Conservation (phyloP, 35 echinoderm and acorn worm genomes). For the Apostichopus parvimensis region DNA sequence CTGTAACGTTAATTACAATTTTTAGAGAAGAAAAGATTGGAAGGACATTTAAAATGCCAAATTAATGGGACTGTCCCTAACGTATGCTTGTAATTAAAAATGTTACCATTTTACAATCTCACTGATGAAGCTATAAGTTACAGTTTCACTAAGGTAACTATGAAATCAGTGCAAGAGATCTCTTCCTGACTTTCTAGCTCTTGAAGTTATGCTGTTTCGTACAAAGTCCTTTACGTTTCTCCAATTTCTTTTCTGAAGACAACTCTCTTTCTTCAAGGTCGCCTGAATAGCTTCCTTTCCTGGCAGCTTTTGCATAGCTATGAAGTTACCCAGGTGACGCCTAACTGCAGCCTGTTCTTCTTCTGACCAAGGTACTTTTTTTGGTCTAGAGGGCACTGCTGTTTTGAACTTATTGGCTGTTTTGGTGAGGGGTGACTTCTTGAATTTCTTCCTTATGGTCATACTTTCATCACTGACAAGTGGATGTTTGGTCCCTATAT, state of each 20-base stretch:
- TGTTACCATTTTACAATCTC: no score
- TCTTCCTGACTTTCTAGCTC: constrained; percentile 21
- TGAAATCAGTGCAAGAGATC: neutral
- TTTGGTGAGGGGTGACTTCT: no score
- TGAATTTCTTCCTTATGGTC: no score
- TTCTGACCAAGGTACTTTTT: neutral
- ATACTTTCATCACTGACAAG: no score
- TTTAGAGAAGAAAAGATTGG: no score
- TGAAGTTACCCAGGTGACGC: constrained; percentile 11
- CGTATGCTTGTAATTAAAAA: no score
- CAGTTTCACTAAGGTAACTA: neutral
- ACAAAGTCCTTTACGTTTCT: constrained; percentile 32
- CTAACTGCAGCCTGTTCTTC: constrained; percentile 13
- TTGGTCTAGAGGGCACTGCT: neutral
- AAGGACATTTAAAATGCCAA: no score
- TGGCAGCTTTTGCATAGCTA: constrained; percentile 12
- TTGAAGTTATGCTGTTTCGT: constrained; percentile 3
- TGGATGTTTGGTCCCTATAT: no score
- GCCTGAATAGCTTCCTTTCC: constrained; percentile 19
- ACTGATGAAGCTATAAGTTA: no score
- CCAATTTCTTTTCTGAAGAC: constrained; percentile 23
- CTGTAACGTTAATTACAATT: no score
- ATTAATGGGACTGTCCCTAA: no score
- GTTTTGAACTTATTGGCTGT: no score
- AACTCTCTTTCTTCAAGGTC: neutral